These are phyloP conservation scores for Tetranychus truncatus DNA, from an alignment of 2,888 invertebrate species.

Conservation along the genomic window DNA sequence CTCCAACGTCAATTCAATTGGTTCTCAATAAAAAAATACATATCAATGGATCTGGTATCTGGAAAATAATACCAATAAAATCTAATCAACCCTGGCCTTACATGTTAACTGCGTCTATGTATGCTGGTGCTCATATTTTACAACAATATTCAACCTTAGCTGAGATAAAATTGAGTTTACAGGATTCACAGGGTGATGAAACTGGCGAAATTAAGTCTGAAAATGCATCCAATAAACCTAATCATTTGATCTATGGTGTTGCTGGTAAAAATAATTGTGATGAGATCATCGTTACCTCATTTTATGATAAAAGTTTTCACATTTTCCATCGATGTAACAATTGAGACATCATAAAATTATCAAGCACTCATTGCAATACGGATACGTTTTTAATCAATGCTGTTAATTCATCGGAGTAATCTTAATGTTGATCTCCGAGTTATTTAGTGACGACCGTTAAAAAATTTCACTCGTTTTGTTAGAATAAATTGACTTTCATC, in stretches of 20 bases:
- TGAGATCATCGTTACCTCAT: slow-evolving; percentile 1
- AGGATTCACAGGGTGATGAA: neutral
- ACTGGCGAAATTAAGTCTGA: neutral
- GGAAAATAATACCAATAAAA: neutral
- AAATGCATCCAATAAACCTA: neutral
- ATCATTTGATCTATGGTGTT: slow-evolving; percentile 6
- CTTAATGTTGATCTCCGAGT: too few species aligned
- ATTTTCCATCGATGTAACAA: neutral
- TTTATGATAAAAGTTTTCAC: neutral
- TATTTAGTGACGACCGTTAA: too few species aligned
- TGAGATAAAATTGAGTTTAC: neutral
- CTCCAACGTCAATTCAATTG: neutral
- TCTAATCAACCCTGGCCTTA: neutral
- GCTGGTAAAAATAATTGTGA: neutral
- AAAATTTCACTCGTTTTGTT: too few species aligned
- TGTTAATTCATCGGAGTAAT: too few species aligned
- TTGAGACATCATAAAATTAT: neutral
- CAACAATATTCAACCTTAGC: neutral
- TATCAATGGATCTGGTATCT: neutral
- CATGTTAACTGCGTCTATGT: neutral
- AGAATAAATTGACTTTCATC: too few species aligned
- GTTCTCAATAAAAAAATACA: neutral
- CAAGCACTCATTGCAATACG: too few species aligned
- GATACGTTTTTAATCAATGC: too few species aligned
- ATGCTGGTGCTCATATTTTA: neutral